phyloP scores from a whole-genome alignment of 2,888 invertebrate species.

The Dolichomitus sp. region DNA sequence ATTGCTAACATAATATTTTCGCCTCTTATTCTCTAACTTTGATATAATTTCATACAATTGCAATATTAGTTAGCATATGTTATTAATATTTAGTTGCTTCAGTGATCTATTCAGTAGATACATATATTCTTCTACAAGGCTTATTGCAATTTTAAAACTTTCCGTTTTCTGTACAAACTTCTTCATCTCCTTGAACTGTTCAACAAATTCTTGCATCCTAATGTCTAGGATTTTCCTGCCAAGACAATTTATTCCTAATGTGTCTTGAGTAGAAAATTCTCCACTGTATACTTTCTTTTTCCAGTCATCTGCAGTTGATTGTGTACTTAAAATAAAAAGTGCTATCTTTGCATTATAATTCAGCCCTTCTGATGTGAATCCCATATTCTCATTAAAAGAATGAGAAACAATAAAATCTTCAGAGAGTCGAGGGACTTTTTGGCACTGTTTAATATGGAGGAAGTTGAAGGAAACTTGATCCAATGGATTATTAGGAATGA shows the following conservation, averaged over 20 bases:
- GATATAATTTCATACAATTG: neutral
- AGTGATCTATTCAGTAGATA: conserved; percentile 47
- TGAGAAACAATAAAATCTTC: conserved; percentile 90
- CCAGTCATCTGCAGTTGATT: conserved; percentile 70
- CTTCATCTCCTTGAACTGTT: conserved; percentile 73
- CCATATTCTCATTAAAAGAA: conserved; percentile 89
- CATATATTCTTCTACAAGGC: conserved; percentile 76
- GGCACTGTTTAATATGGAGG: conserved; percentile 87
- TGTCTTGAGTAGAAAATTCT: conserved; percentile 73
- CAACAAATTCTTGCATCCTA: conserved; percentile 71
- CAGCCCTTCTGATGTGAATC: conserved; percentile 89
- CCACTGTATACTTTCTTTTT: conserved; percentile 77
- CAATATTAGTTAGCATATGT: conserved; percentile 2
- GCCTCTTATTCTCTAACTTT: conserved; percentile 1
- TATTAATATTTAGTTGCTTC: conserved; percentile 25
- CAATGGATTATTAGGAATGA: conserved; percentile 89
- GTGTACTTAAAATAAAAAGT: conserved; percentile 76
- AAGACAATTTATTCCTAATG: conserved; percentile 64
- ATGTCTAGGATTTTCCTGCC: conserved; percentile 72
- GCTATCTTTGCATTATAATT: conserved; percentile 89
- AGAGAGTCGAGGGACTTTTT: conserved; percentile 84
- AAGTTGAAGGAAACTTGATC: conserved; percentile 90
- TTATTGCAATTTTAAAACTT: conserved; percentile 76
- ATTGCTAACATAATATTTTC: conserved; percentile 9
- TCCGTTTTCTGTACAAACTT: conserved; percentile 65